phyloP scores from a whole-genome alignment of 2,113 vertebrate genomes.

The Prietella phreatophila region DNA sequence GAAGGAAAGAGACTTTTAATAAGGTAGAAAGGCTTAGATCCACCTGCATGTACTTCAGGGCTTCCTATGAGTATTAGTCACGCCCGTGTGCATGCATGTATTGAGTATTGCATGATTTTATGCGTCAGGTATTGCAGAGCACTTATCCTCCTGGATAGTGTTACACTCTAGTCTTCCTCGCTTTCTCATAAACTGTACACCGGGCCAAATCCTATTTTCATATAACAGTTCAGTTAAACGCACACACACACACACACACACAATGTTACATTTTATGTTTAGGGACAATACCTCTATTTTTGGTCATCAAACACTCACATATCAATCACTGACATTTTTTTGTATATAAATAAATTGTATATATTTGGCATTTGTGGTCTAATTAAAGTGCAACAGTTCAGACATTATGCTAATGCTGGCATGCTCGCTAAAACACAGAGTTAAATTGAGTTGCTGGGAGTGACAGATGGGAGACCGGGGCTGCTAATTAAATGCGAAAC shows the following conservation, averaged over 20 bases:
- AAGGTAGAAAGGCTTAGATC: constrained; percentile 21
- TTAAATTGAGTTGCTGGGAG: constrained; percentile 52
- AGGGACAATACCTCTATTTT: neutral
- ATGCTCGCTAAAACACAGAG: constrained; percentile 46
- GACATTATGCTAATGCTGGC: constrained; percentile 49
- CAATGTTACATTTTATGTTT: neutral
- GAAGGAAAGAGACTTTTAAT: constrained; percentile 24
- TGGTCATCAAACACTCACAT: constrained; percentile 37
- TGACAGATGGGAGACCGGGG: constrained; percentile 52
- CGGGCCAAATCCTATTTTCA: constrained; percentile 14
- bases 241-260: neutral
- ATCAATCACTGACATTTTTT: constrained; percentile 18
- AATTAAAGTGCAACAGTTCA: constrained; percentile 51
- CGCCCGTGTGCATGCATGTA: neutral
- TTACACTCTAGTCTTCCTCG: neutral
- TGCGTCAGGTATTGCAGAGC: neutral
- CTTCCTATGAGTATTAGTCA: constrained; percentile 18
- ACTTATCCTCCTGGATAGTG: neutral
- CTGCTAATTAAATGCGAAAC: constrained; percentile 58
- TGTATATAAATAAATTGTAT: neutral
- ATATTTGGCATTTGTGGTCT: constrained; percentile 47
- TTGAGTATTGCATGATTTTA: neutral
- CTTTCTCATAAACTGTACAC: constrained; percentile 5
- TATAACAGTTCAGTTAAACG: constrained; percentile 1
- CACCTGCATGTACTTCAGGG: neutral